These are phyloP conservation scores for Euproctis similis DNA, from an alignment of 2,888 invertebrate genomes.

Conservation along the genomic window DNA sequence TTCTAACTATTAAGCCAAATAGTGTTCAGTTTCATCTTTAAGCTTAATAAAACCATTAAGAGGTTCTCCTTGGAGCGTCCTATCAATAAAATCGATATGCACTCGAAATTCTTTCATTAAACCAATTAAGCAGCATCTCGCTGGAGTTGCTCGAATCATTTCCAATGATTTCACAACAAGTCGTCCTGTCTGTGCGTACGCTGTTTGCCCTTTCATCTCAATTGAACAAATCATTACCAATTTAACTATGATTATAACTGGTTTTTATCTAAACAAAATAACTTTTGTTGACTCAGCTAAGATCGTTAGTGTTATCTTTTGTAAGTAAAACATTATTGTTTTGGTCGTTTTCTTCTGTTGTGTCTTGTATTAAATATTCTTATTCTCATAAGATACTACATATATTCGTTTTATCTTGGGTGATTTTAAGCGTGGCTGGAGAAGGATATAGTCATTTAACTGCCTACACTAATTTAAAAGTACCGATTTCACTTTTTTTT, in stretches of 20 bases:
- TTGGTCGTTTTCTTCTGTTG: not conserved
- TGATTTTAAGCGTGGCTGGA: too few species aligned
- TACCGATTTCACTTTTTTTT: too few species aligned
- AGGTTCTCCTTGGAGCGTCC: too few species aligned
- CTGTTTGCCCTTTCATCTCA: constrained; percentile 51
- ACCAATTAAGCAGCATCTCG: constrained; percentile 15
- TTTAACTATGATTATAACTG: constrained; percentile 35
- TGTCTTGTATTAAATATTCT: too few species aligned
- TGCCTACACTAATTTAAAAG: too few species aligned
- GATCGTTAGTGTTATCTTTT: constrained; percentile 23
- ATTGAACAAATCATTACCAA: constrained; percentile 65
- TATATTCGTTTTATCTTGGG: too few species aligned
- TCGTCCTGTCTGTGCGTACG: constrained; percentile 23
- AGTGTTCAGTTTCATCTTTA: too few species aligned
- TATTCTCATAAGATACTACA: too few species aligned
- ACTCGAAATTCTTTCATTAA: constrained; percentile 20
- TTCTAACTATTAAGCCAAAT: too few species aligned
- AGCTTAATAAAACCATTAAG: too few species aligned
- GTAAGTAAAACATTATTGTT: too few species aligned
- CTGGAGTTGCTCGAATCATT: constrained; percentile 26
- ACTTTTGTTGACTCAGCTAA: constrained; percentile 38
- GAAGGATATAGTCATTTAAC: too few species aligned
- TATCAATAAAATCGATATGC: constrained; percentile 10
- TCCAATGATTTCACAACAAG: constrained; percentile 41
- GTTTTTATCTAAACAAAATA: constrained; percentile 49